Base-by-base conservation (phyloP, 1,140 invertebrate species). In the Neoseiulus cucumeris region DNA sequence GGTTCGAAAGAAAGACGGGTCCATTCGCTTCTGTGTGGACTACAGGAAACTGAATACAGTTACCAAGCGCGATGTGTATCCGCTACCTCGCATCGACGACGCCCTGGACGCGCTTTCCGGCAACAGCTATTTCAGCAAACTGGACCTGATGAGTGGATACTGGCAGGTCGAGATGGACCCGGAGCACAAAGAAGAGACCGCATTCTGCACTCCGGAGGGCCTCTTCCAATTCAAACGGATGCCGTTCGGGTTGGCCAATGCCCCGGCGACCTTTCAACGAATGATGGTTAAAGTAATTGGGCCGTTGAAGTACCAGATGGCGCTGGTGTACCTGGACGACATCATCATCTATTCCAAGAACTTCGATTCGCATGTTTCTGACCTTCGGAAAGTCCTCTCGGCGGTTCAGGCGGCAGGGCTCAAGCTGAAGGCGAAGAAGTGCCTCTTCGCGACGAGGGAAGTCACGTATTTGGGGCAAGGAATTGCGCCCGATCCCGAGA, bases 1-100 rank as follows among this genome's bases (percentile, higher is more conserved):
- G 14, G 75, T 80, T 70, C 72, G 67, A 83, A 83, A 66, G 77
- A 78, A 39, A 59, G 71, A 80, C 72, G 72, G 76, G 41, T 65
- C 72, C 44, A 44, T 71, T 28, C 68, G 75, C 67, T 68, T 79
- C 68, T 78, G 74, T 68, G 67, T 80, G 0, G 77, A 81, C 68
- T 82, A 74, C 68, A 41, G 78, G 33, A 33, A 64, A 20, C 64
- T 82, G 17, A 81, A 81, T 70, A 6, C 14, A 64, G 70, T 67
- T 0, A 80, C 75, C 0, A 70, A 72, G 0, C 68, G 71, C 55
- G 79, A 82, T 69, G 71, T 68, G 42, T 82, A 76, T 70, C 80
- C 81, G 69, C 66, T 82, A 1, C 80, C n/a, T n/a, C n/a, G n/a
- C n/a, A n/a, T n/a, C n/a, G n/a, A n/a, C n/a, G n/a, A n/a, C n/a